Evolutionary conservation across 2,797 vertebrate species (phyloP).

Genomic region (Liasis olivaceus): DNA sequence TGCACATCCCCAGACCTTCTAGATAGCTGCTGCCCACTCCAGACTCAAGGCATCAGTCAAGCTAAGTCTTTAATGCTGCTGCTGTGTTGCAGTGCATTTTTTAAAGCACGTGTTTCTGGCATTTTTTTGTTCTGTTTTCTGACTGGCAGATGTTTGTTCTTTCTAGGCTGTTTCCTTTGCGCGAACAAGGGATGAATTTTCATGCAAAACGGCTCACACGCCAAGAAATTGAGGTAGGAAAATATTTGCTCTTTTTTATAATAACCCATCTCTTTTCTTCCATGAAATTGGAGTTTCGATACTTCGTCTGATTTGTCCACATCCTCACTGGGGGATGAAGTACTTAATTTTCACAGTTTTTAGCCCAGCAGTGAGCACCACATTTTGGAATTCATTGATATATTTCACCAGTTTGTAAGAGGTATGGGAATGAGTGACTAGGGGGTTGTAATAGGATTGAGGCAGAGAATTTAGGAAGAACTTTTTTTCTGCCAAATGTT

Average conservation of each 20-base stretch:
- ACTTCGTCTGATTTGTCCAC: too few species aligned
- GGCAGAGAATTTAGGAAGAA: background rate
- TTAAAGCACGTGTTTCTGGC: background rate
- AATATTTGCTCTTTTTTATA: background rate
- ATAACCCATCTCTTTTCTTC: background rate
- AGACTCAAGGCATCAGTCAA: too few species aligned
- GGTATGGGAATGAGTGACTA: background rate
- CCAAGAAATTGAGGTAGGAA: conserved; percentile 87
- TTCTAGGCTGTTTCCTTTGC: conserved; percentile 91
- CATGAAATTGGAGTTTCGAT: background rate
- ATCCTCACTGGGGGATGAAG: background rate
- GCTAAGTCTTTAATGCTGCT: background rate
- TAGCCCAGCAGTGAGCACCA: background rate
- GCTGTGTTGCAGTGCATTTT: background rate
- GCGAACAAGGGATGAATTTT: conserved; percentile 94
- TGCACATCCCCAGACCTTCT: background rate
- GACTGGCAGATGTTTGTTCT: background rate
- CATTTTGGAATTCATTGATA: background rate
- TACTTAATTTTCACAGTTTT: background rate
- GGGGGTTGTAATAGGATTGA: background rate
- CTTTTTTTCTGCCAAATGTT: too few species aligned
- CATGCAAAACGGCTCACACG: conserved; percentile 87
- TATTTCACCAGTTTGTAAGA: background rate
- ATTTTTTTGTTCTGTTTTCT: background rate
- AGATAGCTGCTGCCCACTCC: background rate